These are phyloP conservation scores for Amphimallon solstitiale DNA, from an alignment of 2,888 invertebrate genomes.

Conservation along the genomic window DNA sequence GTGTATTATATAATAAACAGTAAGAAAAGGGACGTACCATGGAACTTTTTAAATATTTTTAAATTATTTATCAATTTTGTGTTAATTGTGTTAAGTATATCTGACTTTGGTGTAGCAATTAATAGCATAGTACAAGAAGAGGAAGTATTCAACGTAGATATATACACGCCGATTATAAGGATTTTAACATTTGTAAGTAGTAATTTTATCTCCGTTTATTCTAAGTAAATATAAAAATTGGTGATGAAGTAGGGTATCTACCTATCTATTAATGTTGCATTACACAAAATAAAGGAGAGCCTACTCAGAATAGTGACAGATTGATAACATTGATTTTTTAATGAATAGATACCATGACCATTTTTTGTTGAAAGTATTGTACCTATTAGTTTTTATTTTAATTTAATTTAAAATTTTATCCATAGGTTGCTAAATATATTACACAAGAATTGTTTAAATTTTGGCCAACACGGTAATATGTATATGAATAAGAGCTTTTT, in stretches of 20 bases:
- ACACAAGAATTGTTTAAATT: too few species aligned
- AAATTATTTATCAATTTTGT: constrained; percentile 75
- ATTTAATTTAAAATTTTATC: too few species aligned
- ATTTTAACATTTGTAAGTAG: constrained; percentile 84
- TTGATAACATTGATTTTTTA: too few species aligned
- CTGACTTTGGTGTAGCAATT: constrained; percentile 69
- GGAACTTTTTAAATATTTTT: constrained; percentile 76
- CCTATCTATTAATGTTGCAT: too few species aligned
- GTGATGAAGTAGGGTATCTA: constrained; percentile 1
- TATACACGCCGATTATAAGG: constrained; percentile 81
- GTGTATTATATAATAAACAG: constrained; percentile 79
- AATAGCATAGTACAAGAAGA: constrained; percentile 56
- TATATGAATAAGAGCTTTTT: too few species aligned
- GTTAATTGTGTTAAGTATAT: constrained; percentile 73
- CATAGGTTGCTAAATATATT: too few species aligned
- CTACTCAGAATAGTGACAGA: too few species aligned
- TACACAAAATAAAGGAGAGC: too few species aligned
- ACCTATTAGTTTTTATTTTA: too few species aligned
- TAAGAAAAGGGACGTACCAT: constrained; percentile 81
- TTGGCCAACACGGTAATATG: too few species aligned
- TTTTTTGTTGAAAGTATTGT: too few species aligned
- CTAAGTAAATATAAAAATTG: background rate
- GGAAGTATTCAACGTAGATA: constrained; percentile 74
- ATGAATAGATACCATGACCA: too few species aligned
- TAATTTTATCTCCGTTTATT: background rate